These are phyloP conservation scores for Liasis olivaceus DNA, from an alignment of 2,797 vertebrate genomes.

Conservation along the genomic window DNA sequence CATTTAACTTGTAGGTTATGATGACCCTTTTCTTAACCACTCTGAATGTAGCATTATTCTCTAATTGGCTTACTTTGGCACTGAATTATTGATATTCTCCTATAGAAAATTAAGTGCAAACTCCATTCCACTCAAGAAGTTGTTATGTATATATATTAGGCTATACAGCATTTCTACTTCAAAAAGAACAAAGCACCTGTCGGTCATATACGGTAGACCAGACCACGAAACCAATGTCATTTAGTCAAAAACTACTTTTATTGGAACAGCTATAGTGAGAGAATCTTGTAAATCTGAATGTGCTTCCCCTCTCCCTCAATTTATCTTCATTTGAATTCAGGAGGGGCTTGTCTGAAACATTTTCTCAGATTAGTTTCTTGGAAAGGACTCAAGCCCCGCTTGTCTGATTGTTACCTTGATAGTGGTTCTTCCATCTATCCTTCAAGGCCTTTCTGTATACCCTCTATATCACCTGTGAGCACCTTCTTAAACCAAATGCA, in stretches of 20 bases:
- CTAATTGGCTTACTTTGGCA: conserved; percentile 64
- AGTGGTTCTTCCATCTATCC: not conserved
- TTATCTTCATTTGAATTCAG: not conserved
- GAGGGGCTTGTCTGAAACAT: not conserved
- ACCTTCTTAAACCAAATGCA: not conserved
- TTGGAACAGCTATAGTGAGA: not conserved
- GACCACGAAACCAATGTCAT: not conserved
- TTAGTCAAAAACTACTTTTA: not conserved
- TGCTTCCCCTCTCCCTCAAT: not conserved
- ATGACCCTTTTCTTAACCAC: conserved; percentile 30
- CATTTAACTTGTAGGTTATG: conserved; percentile 33
- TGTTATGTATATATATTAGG: conserved; percentile 24
- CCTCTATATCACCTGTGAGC: not conserved
- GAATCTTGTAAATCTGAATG: not conserved
- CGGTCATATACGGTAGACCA: not conserved
- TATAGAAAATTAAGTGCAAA: conserved; percentile 52
- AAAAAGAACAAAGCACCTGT: not conserved
- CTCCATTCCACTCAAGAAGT: conserved; percentile 18
- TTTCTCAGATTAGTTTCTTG: not conserved
- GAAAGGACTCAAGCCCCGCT: not conserved
- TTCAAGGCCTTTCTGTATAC: not conserved
- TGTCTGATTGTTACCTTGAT: not conserved
- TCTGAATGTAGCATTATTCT: conserved; percentile 41
- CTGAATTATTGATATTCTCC: conserved; percentile 64
- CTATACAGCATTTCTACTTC: not conserved